Evolutionary conservation across 2,113 vertebrate genomes (phyloP).

Genomic region (Rhinogobius similis): DNA sequence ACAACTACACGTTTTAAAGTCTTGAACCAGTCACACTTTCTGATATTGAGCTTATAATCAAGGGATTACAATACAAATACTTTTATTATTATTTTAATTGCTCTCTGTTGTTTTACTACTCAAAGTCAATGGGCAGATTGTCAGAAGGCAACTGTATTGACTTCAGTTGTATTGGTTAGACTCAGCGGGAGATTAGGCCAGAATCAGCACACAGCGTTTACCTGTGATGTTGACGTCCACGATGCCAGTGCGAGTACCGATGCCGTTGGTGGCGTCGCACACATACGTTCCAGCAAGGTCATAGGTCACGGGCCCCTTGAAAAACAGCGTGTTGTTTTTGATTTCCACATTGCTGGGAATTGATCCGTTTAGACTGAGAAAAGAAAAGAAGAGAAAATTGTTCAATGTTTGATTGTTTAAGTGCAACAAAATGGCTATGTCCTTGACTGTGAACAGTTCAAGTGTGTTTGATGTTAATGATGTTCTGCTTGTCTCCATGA

Average conservation of each 20-base stretch:
- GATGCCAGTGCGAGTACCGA: constrained; percentile 89
- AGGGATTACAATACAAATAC: background rate
- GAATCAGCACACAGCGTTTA: constrained; percentile 68
- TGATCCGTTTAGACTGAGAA: constrained; percentile 89
- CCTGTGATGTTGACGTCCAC: constrained; percentile 98
- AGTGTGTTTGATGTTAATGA: background rate
- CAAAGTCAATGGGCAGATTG: background rate
- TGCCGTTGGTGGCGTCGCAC: constrained; percentile 92
- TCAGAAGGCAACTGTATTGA: constrained; percentile 40
- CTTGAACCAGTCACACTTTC: constrained; percentile 30
- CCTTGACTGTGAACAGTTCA: too few relatives aligned
- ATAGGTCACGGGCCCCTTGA: constrained; percentile 88
- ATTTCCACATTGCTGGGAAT: constrained; percentile 89
- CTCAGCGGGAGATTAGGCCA: background rate
- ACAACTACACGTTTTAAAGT: background rate
- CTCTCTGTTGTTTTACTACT: background rate
- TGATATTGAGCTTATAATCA: constrained; percentile 15
- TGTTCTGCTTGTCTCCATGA: background rate
- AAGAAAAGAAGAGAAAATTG: background rate
- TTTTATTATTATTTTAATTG: background rate
- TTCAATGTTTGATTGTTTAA: background rate
- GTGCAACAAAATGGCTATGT: too few relatives aligned
- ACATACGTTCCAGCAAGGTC: constrained; percentile 90
- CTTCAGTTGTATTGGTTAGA: constrained; percentile 32
- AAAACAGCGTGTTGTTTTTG: constrained; percentile 94